Evolutionary conservation across 2,888 invertebrate species (phyloP).

Genomic region (Limnephilus auricula): DNA sequence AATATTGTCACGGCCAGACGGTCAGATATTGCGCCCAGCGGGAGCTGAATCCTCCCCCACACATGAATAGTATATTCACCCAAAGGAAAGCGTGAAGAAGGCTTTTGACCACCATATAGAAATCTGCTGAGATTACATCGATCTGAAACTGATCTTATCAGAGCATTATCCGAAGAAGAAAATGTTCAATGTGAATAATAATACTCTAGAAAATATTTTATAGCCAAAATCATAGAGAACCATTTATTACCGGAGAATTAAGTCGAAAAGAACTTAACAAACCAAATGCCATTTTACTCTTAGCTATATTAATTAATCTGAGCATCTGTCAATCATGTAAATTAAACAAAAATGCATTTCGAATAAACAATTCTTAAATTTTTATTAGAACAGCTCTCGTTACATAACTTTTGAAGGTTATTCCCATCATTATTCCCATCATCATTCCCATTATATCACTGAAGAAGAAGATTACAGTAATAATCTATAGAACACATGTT

Average conservation of each 20-base stretch:
- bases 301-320: no score
- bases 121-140: slow-evolving; percentile 16
- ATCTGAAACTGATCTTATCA: not conserved
- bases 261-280: no score
- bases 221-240: not conserved
- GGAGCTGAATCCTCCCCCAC: not conserved
- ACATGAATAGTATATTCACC: slow-evolving; percentile 6
- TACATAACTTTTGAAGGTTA: no score
- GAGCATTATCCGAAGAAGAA: not conserved
- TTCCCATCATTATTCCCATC: no score
- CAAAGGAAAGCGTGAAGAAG: not conserved
- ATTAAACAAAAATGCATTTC: no score
- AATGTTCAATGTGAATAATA: not conserved
- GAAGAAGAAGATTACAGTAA: no score
- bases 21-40: slow-evolving; percentile 20
- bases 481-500: no score
- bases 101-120: slow-evolving; percentile 10
- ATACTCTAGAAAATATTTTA: not conserved
- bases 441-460: no score
- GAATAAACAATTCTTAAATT: no score
- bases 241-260: not conserved
- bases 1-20: slow-evolving; percentile 11
- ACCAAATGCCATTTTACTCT: no score
- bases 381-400: no score
- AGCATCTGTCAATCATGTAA: no score